phyloP scores from a whole-genome alignment of 2,888 invertebrate species.

The Lepetodrilus schrolli region DNA sequence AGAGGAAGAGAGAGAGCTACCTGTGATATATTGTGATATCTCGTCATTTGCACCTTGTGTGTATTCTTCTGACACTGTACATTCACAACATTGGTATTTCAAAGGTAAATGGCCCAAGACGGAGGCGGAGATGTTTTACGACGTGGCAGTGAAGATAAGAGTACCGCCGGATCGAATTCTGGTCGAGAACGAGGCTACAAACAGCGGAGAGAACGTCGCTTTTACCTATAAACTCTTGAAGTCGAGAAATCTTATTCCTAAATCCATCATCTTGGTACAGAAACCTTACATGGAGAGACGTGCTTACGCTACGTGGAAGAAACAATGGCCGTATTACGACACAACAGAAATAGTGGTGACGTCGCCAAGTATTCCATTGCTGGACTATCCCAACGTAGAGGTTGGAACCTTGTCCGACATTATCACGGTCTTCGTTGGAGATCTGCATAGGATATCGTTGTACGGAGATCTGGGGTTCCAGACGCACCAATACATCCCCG shows the following conservation, averaged over 20 bases:
- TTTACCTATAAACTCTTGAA: not conserved
- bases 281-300: conserved; percentile 25
- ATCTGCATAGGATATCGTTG: conserved; percentile 26
- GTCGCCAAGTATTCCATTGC: not conserved
- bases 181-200: not conserved
- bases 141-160: not conserved
- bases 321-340: conserved; percentile 6
- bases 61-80: too few species aligned
- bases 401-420: not conserved
- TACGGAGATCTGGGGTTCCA: conserved; percentile 30
- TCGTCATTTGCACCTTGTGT: too few species aligned
- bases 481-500: not conserved
- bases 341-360: not conserved
- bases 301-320: conserved; percentile 7
- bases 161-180: not conserved
- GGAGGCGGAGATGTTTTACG: conserved; percentile 13
- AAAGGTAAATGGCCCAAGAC: conserved; percentile 11
- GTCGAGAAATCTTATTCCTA: not conserved
- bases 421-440: conserved; percentile 28
- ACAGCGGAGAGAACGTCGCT: conserved; percentile 1
- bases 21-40: too few species aligned
- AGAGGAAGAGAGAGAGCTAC: too few species aligned
- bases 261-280: not conserved
- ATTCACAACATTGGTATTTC: too few species aligned
- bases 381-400: conserved; percentile 21